Conservation (phyloP, 2,888 invertebrate species). For the Acleris cristana region DNA sequence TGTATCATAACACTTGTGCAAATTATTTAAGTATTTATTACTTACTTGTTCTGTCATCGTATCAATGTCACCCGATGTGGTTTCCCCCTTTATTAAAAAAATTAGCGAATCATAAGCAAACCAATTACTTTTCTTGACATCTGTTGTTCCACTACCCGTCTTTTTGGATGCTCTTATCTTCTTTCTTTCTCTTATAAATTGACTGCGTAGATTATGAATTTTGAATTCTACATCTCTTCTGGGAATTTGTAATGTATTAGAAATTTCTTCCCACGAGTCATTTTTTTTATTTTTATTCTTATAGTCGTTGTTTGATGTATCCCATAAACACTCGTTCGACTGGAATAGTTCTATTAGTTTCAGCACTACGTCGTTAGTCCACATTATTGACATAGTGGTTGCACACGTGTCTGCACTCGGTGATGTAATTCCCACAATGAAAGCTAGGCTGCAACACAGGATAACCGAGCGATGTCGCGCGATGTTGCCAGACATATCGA, state of each 20-base stretch:
- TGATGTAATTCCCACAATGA: constrained; percentile 20
- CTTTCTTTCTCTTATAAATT: constrained; percentile 26
- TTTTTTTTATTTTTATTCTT: constrained; percentile 20
- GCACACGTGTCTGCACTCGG: constrained; percentile 25
- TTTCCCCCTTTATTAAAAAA: constrained; percentile 17
- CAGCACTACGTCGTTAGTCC: constrained; percentile 34
- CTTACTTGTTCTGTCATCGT: constrained; percentile 15
- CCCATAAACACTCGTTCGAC: constrained; percentile 29
- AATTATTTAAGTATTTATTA: not conserved
- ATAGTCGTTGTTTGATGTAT: constrained; percentile 16
- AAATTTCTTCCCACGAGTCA: constrained; percentile 17
- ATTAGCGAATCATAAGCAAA: constrained; percentile 20
- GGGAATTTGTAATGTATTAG: constrained; percentile 16
- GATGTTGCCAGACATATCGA: not conserved
- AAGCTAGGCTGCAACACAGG: not conserved
- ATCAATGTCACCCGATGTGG: constrained; percentile 14
- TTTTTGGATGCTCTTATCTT: constrained; percentile 8
- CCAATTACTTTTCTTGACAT: constrained; percentile 21
- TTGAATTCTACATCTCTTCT: constrained; percentile 17
- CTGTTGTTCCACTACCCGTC: not conserved
- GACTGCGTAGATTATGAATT: constrained; percentile 24
- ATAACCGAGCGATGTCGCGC: constrained; percentile 1
- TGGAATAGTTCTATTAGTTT: constrained; percentile 34
- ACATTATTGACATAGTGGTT: constrained; percentile 27
- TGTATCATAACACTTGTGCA: no score